A percentile compares a stretch with the other conserved stretches of the same genome.
Evolutionary conservation across 2,113 vertebrate species (phyloP).

Genomic region (Colossoma macropomum): DNA sequence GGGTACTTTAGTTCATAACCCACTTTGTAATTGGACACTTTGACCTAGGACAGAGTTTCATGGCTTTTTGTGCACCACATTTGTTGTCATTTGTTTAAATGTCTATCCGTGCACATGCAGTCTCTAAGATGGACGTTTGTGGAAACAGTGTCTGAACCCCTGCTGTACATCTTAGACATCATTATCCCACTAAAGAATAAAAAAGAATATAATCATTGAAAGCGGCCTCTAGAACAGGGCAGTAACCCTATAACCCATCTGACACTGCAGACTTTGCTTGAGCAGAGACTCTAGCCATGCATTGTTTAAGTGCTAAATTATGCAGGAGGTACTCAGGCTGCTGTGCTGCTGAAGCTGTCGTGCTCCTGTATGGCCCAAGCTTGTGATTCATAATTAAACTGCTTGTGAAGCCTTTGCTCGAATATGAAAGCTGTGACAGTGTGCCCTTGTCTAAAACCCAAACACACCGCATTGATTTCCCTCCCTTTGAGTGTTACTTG

Average conservation of each 20-base stretch:
- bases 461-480: slow-evolving; percentile 46
- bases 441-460: slow-evolving; percentile 57
- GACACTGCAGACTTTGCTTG: slow-evolving; percentile 24
- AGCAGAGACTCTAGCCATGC: slow-evolving; percentile 27
- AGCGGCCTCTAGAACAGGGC: slow-evolving; percentile 4
- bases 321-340: slow-evolving; percentile 53
- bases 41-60: not conserved
- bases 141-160: slow-evolving; percentile 33
- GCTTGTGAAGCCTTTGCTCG: slow-evolving; percentile 52
- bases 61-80: not conserved
- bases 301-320: slow-evolving; percentile 53
- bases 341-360: slow-evolving; percentile 42
- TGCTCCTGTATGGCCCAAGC: slow-evolving; percentile 51
- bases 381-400: slow-evolving; percentile 62
- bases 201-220: slow-evolving; percentile 51
- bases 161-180: slow-evolving; percentile 34
- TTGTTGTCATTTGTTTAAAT: not conserved
- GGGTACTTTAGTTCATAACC: too few relatives aligned
- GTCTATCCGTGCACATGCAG: not conserved
- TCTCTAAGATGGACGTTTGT: slow-evolving; percentile 2
- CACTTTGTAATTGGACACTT: too few relatives aligned
- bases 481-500: slow-evolving; percentile 44
- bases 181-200: slow-evolving; percentile 26
- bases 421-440: slow-evolving; percentile 55
- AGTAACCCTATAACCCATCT: slow-evolving; percentile 48